phyloP scores from a whole-genome alignment of 2,113 vertebrate genomes.

The Psittacula cyanocephala region DNA sequence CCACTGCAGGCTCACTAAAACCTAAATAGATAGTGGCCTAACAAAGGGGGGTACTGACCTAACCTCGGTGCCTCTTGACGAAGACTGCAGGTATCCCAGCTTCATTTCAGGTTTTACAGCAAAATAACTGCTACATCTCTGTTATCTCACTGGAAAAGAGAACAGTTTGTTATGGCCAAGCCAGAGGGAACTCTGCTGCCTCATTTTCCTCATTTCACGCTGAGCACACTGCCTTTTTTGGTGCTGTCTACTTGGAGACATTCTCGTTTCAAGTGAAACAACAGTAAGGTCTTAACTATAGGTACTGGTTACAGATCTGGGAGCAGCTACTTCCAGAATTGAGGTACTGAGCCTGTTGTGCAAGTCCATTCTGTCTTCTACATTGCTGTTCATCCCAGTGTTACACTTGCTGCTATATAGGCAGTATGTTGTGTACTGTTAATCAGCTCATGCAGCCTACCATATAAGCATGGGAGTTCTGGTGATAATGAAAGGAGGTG shows the following conservation, averaged over 20 bases:
- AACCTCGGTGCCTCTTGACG: neutral
- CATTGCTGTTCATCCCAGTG: fast-evolving
- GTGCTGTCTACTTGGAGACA: neutral
- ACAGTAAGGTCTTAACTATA: neutral
- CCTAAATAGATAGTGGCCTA: neutral
- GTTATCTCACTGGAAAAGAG: neutral
- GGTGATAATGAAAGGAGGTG: neutral
- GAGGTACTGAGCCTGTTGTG: neutral
- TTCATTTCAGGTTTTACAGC: neutral
- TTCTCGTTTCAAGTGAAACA: neutral
- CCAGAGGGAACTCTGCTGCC: neutral
- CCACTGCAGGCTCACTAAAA: neutral
- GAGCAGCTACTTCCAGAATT: neutral
- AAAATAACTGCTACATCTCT: neutral
- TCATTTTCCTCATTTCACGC: neutral
- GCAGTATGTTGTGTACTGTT: neutral
- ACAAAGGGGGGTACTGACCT: neutral
- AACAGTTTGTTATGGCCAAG: neutral
- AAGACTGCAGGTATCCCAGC: neutral
- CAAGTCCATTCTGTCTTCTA: neutral
- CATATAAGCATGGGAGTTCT: neutral
- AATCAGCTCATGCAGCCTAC: neutral
- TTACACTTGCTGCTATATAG: fast-evolving
- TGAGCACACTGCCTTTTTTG: neutral
- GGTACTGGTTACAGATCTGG: neutral